phyloP scores from a whole-genome alignment of 2,888 invertebrate species.

The Drosophila atripex region DNA sequence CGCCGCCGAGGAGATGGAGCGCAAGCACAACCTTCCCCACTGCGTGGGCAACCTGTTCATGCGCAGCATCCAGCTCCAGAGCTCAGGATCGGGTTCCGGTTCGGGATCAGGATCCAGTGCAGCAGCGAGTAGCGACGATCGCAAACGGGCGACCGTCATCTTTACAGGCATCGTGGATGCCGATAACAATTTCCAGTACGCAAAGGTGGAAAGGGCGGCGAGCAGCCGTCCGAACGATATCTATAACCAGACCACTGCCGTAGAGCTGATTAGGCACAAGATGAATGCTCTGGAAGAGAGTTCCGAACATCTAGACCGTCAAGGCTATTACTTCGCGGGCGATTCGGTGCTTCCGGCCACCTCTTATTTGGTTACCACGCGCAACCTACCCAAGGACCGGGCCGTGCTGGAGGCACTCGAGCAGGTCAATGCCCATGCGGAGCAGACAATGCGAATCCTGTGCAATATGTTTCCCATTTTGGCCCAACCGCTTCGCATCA shows the following conservation, averaged over 20 bases:
- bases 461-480: slow-evolving; percentile 82
- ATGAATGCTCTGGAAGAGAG: slow-evolving; percentile 57
- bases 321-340: slow-evolving; percentile 77
- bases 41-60: slow-evolving; percentile 81
- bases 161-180: slow-evolving; percentile 81
- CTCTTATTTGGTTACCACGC: slow-evolving; percentile 77
- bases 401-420: slow-evolving; percentile 66
- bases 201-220: slow-evolving; percentile 78
- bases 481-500: slow-evolving; percentile 79
- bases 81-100: slow-evolving; percentile 21
- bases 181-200: slow-evolving; percentile 81
- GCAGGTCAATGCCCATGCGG: slow-evolving; percentile 66
- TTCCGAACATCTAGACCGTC: slow-evolving; percentile 41
- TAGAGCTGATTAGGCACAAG: slow-evolving; percentile 72
- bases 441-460: slow-evolving; percentile 79
- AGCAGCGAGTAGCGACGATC: slow-evolving; percentile 64
- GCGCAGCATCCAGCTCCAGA: slow-evolving; percentile 81
- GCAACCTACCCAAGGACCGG: slow-evolving; percentile 61
- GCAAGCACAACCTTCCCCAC: slow-evolving; percentile 78
- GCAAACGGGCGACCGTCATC: slow-evolving; percentile 77
- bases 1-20: slow-evolving; percentile 78
- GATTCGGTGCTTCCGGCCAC: slow-evolving; percentile 76
- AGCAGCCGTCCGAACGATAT: slow-evolving; percentile 73
- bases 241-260: slow-evolving; percentile 79
- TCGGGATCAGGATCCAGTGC: slow-evolving; percentile 33